These are phyloP conservation scores for Sitta europaea DNA, from an alignment of 2,113 vertebrate genomes.

Conservation along the genomic window DNA sequence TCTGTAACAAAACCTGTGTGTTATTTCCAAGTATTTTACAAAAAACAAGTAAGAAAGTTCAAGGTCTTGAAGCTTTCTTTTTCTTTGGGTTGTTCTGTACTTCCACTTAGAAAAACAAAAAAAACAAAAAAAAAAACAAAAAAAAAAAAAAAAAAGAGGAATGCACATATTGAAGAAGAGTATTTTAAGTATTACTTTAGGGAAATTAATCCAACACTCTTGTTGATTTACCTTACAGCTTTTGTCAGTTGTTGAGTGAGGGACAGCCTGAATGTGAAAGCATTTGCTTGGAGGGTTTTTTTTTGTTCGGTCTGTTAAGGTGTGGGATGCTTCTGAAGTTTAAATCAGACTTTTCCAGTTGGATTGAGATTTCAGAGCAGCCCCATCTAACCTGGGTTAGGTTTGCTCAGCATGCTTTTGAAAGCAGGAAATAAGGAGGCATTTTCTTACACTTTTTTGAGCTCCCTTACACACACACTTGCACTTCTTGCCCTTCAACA, in stretches of 20 bases:
- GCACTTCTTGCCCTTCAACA: neutral
- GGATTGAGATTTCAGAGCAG: neutral
- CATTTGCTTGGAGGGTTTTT: neutral
- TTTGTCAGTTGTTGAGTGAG: neutral
- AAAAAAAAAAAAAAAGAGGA: neutral
- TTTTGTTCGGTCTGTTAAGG: neutral
- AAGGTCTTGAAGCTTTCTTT: neutral
- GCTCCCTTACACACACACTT: neutral
- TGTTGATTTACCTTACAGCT: neutral
- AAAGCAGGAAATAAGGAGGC: neutral
- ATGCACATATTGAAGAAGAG: neutral
- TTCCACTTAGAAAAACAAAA: neutral
- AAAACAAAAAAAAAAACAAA: neutral
- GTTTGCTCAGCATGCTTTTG: neutral
- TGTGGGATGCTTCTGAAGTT: neutral
- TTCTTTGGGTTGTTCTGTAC: neutral
- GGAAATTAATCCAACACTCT: neutral
- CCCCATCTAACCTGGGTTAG: neutral
- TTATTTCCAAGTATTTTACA: neutral
- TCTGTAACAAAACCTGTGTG: neutral
- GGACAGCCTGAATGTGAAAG: neutral
- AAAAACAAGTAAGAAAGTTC: neutral
- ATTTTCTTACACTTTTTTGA: neutral
- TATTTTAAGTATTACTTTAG: neutral
- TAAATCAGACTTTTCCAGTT: neutral